phyloP scores from a whole-genome alignment of 2,113 vertebrate genomes.

The Oceanodroma tethys region DNA sequence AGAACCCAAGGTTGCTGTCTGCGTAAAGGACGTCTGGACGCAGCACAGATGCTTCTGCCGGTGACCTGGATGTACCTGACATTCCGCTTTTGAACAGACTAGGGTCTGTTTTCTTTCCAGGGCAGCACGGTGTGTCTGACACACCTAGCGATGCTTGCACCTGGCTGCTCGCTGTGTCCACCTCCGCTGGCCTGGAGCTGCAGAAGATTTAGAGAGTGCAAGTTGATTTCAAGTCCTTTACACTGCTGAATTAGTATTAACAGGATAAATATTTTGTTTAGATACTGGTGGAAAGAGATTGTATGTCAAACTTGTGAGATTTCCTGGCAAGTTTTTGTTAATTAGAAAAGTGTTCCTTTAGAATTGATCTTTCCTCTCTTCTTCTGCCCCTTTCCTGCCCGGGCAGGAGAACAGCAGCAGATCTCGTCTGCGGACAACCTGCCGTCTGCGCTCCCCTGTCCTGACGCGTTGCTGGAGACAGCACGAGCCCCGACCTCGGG shows the following conservation, averaged over 20 bases:
- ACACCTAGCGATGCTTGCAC: accelerated
- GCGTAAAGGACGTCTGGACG: not conserved
- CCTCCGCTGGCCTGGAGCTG: not conserved
- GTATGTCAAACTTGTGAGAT: not conserved
- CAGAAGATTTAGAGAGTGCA: no score
- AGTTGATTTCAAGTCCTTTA: no score
- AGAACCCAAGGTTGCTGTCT: not conserved
- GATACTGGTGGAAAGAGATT: not conserved
- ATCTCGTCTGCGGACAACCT: not conserved
- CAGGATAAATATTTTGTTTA: not conserved
- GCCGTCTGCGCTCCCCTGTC: not conserved
- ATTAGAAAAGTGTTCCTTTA: not conserved
- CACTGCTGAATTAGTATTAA: no score
- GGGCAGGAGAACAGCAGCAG: not conserved
- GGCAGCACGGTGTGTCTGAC: not conserved
- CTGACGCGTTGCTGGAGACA: not conserved
- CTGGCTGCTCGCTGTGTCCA: not conserved
- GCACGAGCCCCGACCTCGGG: accelerated
- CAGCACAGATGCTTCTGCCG: not conserved
- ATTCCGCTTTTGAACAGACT: accelerated
- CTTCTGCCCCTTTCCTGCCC: not conserved
- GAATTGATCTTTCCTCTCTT: not conserved
- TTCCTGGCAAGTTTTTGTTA: not conserved
- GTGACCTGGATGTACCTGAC: not conserved
- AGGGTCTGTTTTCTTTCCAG: accelerated